Evolutionary conservation across 2,797 vertebrate species (phyloP), one percentile per base, ranked within the genome.

Genomic region (Phrynocephalus forsythii): DNA sequence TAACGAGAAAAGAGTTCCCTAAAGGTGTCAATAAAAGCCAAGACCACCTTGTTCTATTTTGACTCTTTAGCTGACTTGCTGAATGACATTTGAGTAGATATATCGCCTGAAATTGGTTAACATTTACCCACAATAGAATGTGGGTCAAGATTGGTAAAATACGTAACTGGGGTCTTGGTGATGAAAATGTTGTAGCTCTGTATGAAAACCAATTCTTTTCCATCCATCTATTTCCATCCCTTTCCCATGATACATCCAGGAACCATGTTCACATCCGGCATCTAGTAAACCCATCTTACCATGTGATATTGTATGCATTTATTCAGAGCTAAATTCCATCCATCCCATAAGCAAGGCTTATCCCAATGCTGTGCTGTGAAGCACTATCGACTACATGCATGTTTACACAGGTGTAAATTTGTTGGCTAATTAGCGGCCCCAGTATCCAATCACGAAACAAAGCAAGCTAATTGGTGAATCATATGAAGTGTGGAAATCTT

Each of bases 151-250:
- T 77, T 52, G n/a, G 1, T 3, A 0, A 94, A 91, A 90, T 33
- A 33, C 33, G 33, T 33, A 77, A 85, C 92, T 87, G 91, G 89
- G 88, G 85, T 52, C 52, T 81, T 28, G 44, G 28, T 30, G 68
- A 90, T 80, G 77, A 87, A 92, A 94, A 80, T 79, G 89, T 90
- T 72, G 28, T 89, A 1, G 7, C 87, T 91, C 69, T 60, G 83
- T 87, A 88, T 76, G 28, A 77, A 88, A 77, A 30, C 68, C 75
- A 81, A 87, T 90, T 89, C 72, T 28, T 10, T n/a, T 84, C 75
- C 71, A 28, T 30, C 67, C 44, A 84, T 92, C 69, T 33, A 16
- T 90, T 75, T 85, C 73, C 69, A 50, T 52, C 79, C 83, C 71
- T 67, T 86, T 92, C 56, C 86, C 83, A 69, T 69, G 86, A 52